A percentile compares a stretch with the other conserved stretches of the same genome.
Evolutionary conservation across 2,797 vertebrate genomes (phyloP).

Genomic region (Pipistrellus nathusii): DNA sequence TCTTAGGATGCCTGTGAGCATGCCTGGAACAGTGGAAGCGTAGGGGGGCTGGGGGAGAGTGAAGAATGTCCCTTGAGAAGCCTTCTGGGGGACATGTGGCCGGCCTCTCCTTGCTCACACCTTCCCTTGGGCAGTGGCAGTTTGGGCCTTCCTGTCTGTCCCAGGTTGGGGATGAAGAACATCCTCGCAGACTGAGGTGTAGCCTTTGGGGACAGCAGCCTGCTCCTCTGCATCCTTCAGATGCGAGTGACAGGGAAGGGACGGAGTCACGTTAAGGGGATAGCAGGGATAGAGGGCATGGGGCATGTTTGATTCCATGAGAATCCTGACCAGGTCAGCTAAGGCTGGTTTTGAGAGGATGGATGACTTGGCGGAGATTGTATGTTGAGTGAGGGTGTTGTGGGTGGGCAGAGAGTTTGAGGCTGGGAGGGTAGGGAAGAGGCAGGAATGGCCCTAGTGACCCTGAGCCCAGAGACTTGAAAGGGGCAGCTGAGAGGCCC

Average conservation of each 20-base stretch:
- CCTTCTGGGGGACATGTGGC: not conserved
- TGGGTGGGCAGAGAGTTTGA: not conserved
- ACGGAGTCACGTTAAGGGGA: not conserved
- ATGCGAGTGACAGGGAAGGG: not conserved
- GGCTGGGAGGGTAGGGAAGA: not conserved
- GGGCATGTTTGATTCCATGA: not conserved
- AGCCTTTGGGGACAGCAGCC: not conserved
- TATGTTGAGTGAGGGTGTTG: not conserved
- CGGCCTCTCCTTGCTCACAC: not conserved
- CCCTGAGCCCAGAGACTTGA: too few relatives aligned
- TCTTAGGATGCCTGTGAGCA: not conserved
- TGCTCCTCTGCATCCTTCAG: not conserved
- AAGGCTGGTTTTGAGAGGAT: not conserved
- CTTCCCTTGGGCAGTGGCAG: not conserved
- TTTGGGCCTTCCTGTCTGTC: not conserved
- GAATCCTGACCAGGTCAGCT: not conserved
- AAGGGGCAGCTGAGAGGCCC: not conserved
- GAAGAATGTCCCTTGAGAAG: not conserved
- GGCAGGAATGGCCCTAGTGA: not conserved
- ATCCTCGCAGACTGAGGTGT: accelerated
- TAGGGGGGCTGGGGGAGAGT: not conserved
- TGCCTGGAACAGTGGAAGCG: not conserved
- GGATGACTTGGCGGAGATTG: not conserved
- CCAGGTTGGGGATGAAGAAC: not conserved
- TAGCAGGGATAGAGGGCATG: not conserved